Conservation (phyloP, 2,113 vertebrate genomes). For the Pyxicephalus adspersus region DNA sequence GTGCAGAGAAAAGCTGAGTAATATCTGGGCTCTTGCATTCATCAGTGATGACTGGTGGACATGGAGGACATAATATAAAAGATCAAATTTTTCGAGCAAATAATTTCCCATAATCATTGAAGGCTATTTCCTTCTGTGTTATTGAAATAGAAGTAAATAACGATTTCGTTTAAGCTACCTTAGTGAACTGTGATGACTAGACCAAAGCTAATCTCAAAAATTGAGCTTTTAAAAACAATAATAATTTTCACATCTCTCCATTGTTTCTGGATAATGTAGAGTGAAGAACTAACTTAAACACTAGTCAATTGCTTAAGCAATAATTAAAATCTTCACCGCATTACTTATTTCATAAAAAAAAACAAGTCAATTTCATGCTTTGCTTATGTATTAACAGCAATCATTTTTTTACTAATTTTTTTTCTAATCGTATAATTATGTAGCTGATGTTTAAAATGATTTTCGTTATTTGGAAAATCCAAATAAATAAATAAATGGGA, state of each 20-base stretch:
- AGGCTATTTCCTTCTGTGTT: not conserved
- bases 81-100: not conserved
- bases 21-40: not conserved
- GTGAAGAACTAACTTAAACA: constrained; percentile 1
- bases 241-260: not conserved
- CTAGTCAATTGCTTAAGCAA: not conserved
- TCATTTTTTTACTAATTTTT: no score
- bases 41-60: not conserved
- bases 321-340: constrained; percentile 33
- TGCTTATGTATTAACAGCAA: not conserved
- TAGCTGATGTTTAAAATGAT: not conserved
- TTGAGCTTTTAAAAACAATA: constrained; percentile 10
- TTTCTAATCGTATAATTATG: constrained; percentile 11
- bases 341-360: not conserved
- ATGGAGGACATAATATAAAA: constrained; percentile 17
- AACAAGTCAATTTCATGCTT: constrained; percentile 34
- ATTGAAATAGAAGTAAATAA: constrained; percentile 31
- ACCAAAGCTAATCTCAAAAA: not conserved
- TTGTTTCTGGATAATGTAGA: not conserved
- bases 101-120: constrained; percentile 1
- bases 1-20: constrained; percentile 30
- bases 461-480: constrained; percentile 47
- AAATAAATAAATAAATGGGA: constrained; percentile 44
- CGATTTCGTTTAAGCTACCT: constrained; percentile 33
- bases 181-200: not conserved